phyloP scores from a whole-genome alignment of 2,797 vertebrate species.

The Catharus ustulatus region DNA sequence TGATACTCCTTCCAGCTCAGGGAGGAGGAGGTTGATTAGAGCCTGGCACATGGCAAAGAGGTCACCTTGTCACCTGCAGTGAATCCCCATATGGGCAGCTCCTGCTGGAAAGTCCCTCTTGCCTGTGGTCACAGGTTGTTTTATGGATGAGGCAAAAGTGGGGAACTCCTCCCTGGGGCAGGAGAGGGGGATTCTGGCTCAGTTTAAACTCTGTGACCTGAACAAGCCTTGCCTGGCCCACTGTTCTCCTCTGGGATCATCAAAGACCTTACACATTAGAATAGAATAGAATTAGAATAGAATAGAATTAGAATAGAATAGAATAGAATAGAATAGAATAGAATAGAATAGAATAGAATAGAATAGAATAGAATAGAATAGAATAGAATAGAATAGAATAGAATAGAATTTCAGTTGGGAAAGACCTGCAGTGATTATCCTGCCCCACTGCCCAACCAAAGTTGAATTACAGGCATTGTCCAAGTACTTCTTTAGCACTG shows the following conservation, averaged over 20 bases:
- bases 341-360: background rate
- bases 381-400: background rate
- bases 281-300: background rate
- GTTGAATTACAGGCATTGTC: background rate
- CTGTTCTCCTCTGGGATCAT: background rate
- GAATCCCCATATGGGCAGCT: background rate
- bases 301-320: background rate
- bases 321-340: background rate
- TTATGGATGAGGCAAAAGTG: background rate
- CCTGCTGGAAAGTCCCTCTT: background rate
- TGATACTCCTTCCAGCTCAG: background rate
- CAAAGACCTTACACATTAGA: background rate
- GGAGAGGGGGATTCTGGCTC: background rate
- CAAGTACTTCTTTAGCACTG: background rate
- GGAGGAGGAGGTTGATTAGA: background rate
- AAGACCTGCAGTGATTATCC: rapidly evolving
- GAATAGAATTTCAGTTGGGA: background rate
- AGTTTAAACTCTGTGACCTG: background rate
- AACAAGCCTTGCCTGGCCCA: background rate
- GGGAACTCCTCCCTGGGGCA: background rate
- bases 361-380: background rate
- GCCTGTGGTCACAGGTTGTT: background rate
- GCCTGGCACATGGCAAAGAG: rapidly evolving
- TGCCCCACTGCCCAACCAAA: background rate
- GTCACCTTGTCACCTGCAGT: background rate